A percentile compares a stretch with the other conserved stretches of the same genome.
Evolutionary conservation across 2,113 vertebrate genomes (phyloP).

Genomic region (Aegotheles bennettii): DNA sequence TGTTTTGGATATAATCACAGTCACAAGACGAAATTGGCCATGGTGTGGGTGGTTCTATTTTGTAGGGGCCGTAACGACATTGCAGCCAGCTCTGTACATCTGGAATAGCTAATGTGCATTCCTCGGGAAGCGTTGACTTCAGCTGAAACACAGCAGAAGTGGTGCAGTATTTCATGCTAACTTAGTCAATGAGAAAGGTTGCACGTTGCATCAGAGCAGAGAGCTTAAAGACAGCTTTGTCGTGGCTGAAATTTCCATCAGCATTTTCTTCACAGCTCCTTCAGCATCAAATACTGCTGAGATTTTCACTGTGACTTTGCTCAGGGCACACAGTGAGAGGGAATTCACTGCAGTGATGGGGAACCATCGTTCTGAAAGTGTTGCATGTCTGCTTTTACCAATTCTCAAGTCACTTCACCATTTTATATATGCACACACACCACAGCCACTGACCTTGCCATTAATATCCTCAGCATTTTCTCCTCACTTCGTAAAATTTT

Average conservation of each 20-base stretch:
- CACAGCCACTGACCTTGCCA: accelerated
- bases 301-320: neutral
- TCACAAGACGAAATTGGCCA: slow-evolving; percentile 52
- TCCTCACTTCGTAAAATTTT: neutral
- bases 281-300: neutral
- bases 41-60: slow-evolving; percentile 62
- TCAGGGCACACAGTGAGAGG: neutral
- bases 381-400: neutral
- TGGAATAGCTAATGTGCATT: slow-evolving; percentile 60
- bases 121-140: slow-evolving; percentile 23
- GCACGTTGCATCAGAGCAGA: neutral
- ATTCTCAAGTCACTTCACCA: neutral
- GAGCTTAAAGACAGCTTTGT: neutral
- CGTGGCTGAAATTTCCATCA: neutral
- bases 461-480: neutral
- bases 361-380: neutral
- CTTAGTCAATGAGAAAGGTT: neutral
- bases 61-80: slow-evolving; percentile 13
- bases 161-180: neutral
- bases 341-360: neutral
- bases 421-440: neutral
- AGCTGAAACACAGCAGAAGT: neutral
- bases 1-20: slow-evolving; percentile 59
- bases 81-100: slow-evolving; percentile 31
- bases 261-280: neutral